A percentile compares a stretch with the other conserved stretches of the same genome.
Evolutionary conservation across 37 sponge, comb jelly and placozoan species (phyloP).

Genomic region (Agelas oroides): DNA sequence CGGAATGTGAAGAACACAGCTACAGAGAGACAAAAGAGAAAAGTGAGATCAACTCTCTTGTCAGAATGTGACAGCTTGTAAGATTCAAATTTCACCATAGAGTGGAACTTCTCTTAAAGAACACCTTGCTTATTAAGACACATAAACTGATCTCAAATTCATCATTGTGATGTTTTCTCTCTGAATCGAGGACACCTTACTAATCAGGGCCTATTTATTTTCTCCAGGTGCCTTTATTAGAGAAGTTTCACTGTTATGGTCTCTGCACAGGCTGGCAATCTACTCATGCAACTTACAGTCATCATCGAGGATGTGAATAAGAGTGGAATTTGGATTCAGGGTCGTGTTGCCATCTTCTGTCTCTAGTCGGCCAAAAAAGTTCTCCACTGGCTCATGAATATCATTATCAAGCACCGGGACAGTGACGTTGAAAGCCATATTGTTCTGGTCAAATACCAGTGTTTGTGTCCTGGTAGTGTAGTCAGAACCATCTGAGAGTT

Average conservation of each 20-base stretch:
- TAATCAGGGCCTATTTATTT: too few relatives aligned
- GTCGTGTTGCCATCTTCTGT: neutral
- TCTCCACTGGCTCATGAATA: neutral
- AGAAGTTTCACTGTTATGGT: too few relatives aligned
- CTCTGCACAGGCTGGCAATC: too few relatives aligned
- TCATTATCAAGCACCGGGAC: constrained; percentile 1
- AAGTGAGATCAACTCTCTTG: neutral
- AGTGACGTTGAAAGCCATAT: neutral
- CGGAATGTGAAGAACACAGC: constrained; percentile 20
- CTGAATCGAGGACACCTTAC: too few relatives aligned
- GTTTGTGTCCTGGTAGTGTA: neutral
- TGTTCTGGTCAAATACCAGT: neutral
- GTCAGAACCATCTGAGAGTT: constrained; percentile 23
- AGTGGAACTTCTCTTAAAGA: too few relatives aligned
- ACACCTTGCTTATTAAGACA: too few relatives aligned
- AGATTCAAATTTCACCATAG: too few relatives aligned
- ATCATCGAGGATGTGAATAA: neutral
- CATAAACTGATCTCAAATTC: too few relatives aligned
- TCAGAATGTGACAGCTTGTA: too few relatives aligned
- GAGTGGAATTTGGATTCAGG: neutral
- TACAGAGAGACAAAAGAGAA: neutral
- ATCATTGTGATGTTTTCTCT: too few relatives aligned
- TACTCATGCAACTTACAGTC: too few relatives aligned
- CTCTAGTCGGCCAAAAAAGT: neutral
- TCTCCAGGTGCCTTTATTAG: too few relatives aligned